Evolutionary conservation across 2,888 invertebrate genomes (phyloP), one percentile per base, ranked within the genome.

Genomic region (Heteropelma amictum): DNA sequence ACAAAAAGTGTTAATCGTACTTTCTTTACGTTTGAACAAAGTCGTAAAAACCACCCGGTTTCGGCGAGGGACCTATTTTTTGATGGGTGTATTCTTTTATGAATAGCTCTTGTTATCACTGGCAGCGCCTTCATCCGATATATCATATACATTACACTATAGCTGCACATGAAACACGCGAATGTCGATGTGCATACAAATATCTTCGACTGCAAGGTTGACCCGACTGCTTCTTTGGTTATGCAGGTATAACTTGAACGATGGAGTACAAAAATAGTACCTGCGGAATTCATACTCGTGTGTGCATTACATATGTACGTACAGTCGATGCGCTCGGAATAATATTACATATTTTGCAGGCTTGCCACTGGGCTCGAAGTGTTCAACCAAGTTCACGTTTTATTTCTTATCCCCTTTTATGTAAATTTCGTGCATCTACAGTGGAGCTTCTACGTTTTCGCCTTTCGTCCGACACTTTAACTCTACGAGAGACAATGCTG

Each of bases 321-420:
- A 60, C n/a, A n/a, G 53, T 67, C 53, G 53, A 67, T 67, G 67
- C 53, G 60, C 53, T 45, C 33, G 26, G 72, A 67, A 67, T 72
- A 72, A 67, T 54, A 54, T 70, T 56, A 45, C 45, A 45, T 35
- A 33, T 54, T 35, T 47, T 33, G 7, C 45, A 33, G 23, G 26
- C 54, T 8, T 51, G 42, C 12, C 42, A 17, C 28, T 23, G 21
- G 30, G 21, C 17, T 45, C 19, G 45, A 10, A 60, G 28, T 40
- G 14, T 65, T 45, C 65, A 21, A 65, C 33, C 33, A 60, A 65
- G 45, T 61, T 72, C 38, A n/a, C 60, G 10, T 51, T 67, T 53
- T 60, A 38, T 35, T 40, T 49, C 23, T 53, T 53, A 14, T 28
- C 45, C 28, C 58, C 42, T 60, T 53, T 67, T 61, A 67, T 72